Percentiles rank a stretch among this genome's conserved stretches.
Evolutionary conservation across 2,113 vertebrate species (phyloP).

Genomic region (Globicephala melas): DNA sequence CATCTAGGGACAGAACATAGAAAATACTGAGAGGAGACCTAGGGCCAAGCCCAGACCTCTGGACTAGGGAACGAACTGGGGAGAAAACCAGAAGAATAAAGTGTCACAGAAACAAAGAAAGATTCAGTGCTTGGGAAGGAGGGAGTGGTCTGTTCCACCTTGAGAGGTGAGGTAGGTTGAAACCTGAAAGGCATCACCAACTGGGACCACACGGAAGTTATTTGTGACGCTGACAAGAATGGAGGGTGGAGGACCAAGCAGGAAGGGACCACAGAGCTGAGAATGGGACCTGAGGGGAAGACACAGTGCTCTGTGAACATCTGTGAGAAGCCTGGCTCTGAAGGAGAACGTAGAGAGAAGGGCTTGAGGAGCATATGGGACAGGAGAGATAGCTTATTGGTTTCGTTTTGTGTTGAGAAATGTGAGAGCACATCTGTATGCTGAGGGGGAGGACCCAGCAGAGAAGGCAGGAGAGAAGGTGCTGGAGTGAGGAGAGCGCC

Average conservation of each 20-base stretch:
- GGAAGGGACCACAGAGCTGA: neutral
- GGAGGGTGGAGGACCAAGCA: neutral
- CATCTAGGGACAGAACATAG: neutral
- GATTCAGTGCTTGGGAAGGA: neutral
- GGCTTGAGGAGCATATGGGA: neutral
- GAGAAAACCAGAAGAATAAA: neutral
- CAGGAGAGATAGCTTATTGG: neutral
- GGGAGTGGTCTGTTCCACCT: no score
- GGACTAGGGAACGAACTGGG: neutral
- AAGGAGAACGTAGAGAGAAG: neutral
- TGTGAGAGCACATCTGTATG: neutral
- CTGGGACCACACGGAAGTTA: neutral
- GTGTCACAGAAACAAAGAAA: neutral
- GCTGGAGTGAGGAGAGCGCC: neutral
- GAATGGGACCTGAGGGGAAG: neutral
- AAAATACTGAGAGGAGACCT: neutral
- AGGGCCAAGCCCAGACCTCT: neutral
- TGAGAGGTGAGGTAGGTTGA: neutral
- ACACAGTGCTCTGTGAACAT: neutral
- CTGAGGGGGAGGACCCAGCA: neutral
- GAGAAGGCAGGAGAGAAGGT: neutral
- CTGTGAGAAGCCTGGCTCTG: neutral
- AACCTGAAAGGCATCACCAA: neutral
- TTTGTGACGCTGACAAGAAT: neutral
- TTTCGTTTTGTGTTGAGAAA: neutral